These are phyloP conservation scores for Mustela nigripes DNA, from an alignment of 2,113 vertebrate species.

Conservation along the genomic window DNA sequence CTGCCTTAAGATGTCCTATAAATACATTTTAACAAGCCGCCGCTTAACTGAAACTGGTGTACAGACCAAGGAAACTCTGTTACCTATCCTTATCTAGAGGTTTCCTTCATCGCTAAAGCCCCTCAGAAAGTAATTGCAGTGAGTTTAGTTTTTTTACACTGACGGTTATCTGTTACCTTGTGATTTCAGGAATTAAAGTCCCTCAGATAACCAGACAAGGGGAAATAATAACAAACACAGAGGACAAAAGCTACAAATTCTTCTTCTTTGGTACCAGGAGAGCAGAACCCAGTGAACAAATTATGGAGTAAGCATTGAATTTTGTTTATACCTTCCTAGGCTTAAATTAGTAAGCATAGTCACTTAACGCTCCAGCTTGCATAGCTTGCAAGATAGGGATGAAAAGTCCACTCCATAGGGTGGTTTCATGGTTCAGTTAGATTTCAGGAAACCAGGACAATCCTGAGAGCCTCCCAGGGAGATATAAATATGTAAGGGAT, in stretches of 20 bases:
- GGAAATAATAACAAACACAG: neutral
- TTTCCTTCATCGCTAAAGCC: neutral
- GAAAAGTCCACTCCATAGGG: neutral
- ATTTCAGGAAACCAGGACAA: slow-evolving; percentile 23
- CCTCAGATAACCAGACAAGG: neutral
- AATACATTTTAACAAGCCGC: slow-evolving; percentile 51
- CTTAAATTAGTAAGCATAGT: neutral
- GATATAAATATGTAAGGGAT: neutral
- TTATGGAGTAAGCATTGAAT: neutral
- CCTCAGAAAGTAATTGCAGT: neutral
- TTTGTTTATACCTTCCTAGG: neutral
- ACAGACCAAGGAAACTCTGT: slow-evolving; percentile 38
- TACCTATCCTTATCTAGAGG: slow-evolving; percentile 5
- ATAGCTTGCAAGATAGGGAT: neutral
- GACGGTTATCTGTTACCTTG: neutral
- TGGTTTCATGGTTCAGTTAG: slow-evolving; percentile 25
- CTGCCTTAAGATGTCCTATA: neutral
- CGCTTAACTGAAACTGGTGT: neutral
- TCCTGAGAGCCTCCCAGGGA: neutral
- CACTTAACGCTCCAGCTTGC: neutral
- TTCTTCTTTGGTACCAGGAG: neutral
- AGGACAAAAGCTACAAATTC: neutral
- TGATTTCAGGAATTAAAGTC: neutral
- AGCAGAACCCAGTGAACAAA: slow-evolving; percentile 38
- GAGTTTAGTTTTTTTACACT: neutral